Conservation (phyloP, 35 echinoderm and acorn worm species). For the Lytechinus pictus region DNA sequence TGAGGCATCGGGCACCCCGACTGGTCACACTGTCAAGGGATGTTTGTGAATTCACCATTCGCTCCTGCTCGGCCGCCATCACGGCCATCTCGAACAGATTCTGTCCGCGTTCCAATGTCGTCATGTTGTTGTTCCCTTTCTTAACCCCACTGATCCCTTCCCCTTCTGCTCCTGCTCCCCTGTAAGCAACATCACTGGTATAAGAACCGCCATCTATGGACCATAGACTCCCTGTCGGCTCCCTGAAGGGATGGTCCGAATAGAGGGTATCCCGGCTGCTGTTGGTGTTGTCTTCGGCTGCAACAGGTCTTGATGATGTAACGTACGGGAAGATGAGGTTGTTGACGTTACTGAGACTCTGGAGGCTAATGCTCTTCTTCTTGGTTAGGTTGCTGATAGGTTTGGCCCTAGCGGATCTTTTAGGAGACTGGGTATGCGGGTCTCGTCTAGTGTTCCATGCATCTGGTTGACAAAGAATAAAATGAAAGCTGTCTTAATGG, state of each 20-base stretch:
- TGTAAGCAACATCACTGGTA: not conserved
- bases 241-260: not conserved
- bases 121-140: not conserved
- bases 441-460: not conserved
- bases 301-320: not conserved
- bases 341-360: constrained; percentile 48
- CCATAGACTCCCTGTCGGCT: not conserved
- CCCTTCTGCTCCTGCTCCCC: not conserved
- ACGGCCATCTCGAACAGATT: constrained; percentile 4
- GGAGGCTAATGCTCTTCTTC: constrained; percentile 47
- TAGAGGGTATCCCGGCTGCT: not conserved
- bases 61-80: not conserved
- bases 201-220: not conserved
- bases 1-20: not conserved
- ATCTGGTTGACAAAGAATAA: not conserved
- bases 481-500: not conserved
- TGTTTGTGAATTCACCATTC: not conserved
- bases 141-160: not conserved
- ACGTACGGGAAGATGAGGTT: constrained; percentile 36
- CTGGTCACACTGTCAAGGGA: not conserved
- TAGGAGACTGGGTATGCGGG: not conserved
- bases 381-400: constrained; percentile 14
- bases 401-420: not conserved
- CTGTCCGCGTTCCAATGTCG: not conserved
- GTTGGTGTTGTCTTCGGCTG: not conserved